Base-by-base conservation (phyloP, 2,797 vertebrate genomes). In the Avahi laniger region DNA sequence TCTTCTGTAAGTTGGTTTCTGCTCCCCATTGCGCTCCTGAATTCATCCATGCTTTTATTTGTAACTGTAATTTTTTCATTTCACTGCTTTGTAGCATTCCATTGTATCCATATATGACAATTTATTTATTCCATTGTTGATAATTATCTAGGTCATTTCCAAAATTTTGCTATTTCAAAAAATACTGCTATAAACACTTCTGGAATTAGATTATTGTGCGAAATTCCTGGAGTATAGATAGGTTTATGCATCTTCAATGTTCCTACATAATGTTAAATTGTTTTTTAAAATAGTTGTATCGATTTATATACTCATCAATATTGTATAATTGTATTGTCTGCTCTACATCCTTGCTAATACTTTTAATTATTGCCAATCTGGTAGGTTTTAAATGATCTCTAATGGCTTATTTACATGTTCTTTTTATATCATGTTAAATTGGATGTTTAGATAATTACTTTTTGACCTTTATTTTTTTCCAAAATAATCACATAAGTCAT, bases 401-500 rank as follows among this genome's bases (percentile, higher is more conserved):
- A 93, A 50, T 69, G 75, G 28, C 12, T 41, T 57, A 73, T 30
- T 70, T 38, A 88, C 43, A 30, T 81, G 6, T 86, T 85, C 73
- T 84, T 76, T 88, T 92, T 75, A 48, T 50, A 65, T 10, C 13
- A 75, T n/a, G 70, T 92, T 92, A 89, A 81, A 81, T 33, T 95
- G 65, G 24, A 88, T 78, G 9, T 30, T 52, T 76, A 75, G 17
- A 38, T 94, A 81, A 85, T 89, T 65, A 84, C 17, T 94, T 91
- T 88, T 73, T 61, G 61, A 79, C 14, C 59, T 46, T 79, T 61
- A 89, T 50, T 70, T 35, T 69, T 79, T 46, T 35, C 50, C 78
- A 83, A 26, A 38, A 46, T 73, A 89, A 70, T 15, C 26, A 83
- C 2, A 2, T 33, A 87, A 69, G 26, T 65, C 43, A 86, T 73